Percentiles rank a stretch among this genome's conserved stretches.
These are phyloP conservation scores for Setipinna tenuifilis DNA, from an alignment of 2,797 vertebrate genomes.

Conservation along the genomic window DNA sequence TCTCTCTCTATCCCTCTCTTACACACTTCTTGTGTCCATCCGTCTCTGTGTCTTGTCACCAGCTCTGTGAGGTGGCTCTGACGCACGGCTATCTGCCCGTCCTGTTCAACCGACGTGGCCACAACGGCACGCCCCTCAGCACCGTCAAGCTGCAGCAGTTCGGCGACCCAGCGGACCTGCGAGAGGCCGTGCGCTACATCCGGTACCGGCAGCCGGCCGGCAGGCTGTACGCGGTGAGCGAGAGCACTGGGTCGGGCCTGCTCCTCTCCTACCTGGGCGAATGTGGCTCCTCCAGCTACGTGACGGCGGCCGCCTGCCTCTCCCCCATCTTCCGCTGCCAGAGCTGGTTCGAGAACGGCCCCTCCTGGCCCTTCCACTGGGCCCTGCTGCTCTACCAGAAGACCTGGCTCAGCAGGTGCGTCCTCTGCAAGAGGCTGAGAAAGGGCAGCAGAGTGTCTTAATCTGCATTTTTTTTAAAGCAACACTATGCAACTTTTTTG, in stretches of 20 bases:
- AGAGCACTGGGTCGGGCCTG: slow-evolving; percentile 82
- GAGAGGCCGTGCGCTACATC: slow-evolving; percentile 82
- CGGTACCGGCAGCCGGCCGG: slow-evolving; percentile 78
- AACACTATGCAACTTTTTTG: too few species aligned
- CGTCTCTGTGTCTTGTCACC: slow-evolving; percentile 22
- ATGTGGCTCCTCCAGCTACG: slow-evolving; percentile 84
- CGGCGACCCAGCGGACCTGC: slow-evolving; percentile 80
- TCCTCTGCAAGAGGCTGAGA: neutral
- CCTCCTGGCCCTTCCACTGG: slow-evolving; percentile 76
- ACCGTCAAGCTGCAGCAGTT: slow-evolving; percentile 83
- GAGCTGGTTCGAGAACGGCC: slow-evolving; percentile 81
- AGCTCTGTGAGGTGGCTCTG: slow-evolving; percentile 81
- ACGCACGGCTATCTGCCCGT: slow-evolving; percentile 81
- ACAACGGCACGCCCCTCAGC: slow-evolving; percentile 79
- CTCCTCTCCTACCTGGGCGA: slow-evolving; percentile 85
- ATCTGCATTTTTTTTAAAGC: neutral
- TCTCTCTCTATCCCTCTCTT: too few species aligned
- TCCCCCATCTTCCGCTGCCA: slow-evolving; percentile 83
- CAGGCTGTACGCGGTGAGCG: slow-evolving; percentile 79
- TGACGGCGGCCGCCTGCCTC: slow-evolving; percentile 82
- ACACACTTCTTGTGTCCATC: too few species aligned
- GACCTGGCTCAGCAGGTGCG: slow-evolving; percentile 82
- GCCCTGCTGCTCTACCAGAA: slow-evolving; percentile 79
- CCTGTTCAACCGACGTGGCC: slow-evolving; percentile 83
- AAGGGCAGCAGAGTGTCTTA: neutral